Conservation (phyloP, 2,113 vertebrate genomes). For the Procavia capensis region DNA sequence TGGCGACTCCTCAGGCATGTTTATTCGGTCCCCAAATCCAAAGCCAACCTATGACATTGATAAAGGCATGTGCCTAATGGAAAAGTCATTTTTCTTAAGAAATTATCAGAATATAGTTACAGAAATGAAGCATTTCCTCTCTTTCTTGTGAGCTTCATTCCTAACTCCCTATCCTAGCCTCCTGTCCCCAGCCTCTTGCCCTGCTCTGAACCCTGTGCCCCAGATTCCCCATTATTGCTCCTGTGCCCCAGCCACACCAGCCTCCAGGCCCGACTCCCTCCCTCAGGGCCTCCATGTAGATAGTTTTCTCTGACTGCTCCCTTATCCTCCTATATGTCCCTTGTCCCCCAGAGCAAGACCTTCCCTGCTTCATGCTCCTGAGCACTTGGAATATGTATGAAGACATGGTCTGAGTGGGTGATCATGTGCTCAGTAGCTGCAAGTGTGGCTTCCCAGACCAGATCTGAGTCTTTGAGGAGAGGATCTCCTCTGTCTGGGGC, state of each 20-base stretch:
- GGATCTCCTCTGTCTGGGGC: not conserved
- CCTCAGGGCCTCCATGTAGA: not conserved
- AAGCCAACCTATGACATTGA: not conserved
- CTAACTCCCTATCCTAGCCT: not conserved
- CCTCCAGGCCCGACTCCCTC: not conserved
- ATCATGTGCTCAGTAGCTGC: not conserved
- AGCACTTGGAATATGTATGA: not conserved
- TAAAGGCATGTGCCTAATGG: not conserved
- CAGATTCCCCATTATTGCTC: too few relatives aligned
- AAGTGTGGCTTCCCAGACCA: not conserved
- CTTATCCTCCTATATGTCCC: too few relatives aligned
- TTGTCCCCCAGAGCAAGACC: not conserved
- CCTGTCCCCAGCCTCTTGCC: too few relatives aligned
- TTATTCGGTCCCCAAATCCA: not conserved
- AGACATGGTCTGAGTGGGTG: not conserved
- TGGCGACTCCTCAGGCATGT: rapidly evolving
- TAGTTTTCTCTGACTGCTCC: not conserved
- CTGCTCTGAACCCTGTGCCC: not conserved
- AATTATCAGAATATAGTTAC: not conserved
- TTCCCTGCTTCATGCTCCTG: not conserved
- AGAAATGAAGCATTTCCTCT: not conserved
- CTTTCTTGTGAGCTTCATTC: not conserved
- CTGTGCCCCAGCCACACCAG: too few relatives aligned
- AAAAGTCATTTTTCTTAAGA: not conserved
- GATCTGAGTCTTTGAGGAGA: not conserved